Conservation (phyloP, 2,113 vertebrate genomes). For the Enhydra lutris region DNA sequence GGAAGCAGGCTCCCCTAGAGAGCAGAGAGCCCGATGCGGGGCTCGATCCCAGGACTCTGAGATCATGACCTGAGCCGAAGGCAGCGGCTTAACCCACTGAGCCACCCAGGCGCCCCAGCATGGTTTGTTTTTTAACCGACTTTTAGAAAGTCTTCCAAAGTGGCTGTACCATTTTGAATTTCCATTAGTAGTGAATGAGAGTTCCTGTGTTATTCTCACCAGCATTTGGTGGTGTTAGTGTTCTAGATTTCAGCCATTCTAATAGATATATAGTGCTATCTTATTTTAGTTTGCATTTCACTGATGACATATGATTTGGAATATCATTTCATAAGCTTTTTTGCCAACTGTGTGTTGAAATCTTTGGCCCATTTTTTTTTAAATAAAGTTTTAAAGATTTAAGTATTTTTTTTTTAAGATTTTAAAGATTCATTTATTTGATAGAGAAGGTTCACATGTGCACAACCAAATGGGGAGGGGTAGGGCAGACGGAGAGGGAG, state of each 20-base stretch:
- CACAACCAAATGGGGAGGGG: background rate
- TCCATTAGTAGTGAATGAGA: background rate
- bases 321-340: background rate
- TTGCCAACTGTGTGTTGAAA: background rate
- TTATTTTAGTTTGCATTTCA: background rate
- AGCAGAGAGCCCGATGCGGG: too few species aligned
- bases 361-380: background rate
- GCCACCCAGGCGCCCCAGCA: too few species aligned
- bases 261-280: background rate
- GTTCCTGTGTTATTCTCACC: background rate
- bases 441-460: background rate
- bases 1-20: too few species aligned
- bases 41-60: too few species aligned
- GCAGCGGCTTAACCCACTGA: too few species aligned
- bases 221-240: background rate
- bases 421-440: background rate
- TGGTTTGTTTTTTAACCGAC: too few species aligned
- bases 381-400: background rate
- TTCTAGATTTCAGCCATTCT: background rate
- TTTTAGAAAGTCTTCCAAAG: too few species aligned
- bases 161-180: too few species aligned
- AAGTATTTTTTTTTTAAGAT: too few species aligned
- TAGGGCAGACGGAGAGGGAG: background rate
- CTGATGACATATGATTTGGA: background rate
- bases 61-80: too few species aligned